Base-by-base conservation (phyloP, 2,113 vertebrate species). In the Phyllopteryx taeniolatus region DNA sequence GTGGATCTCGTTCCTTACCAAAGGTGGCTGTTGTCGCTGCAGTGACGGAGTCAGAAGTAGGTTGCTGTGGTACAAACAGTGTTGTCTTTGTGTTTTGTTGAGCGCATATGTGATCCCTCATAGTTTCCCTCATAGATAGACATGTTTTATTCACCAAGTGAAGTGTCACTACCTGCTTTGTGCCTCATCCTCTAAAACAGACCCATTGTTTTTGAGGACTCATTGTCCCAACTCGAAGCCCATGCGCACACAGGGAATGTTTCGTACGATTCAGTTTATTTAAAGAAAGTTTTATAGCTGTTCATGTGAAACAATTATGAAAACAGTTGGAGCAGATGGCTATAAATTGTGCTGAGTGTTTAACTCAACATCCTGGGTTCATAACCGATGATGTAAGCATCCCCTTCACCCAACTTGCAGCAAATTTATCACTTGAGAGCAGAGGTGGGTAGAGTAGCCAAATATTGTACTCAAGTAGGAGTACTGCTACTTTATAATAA, bases 381-480 rank as follows among this genome's bases (percentile, higher is more conserved):
- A 79, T 83, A 79, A 83, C 80, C 73, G 71, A 82, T 86, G 79
- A 87, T 71, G 86, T 87, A 83, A 85, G 2, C 67, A 68, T 9
- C 74, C n/a, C 54, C 64, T 79, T 81, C 77, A 74, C 33, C 14
- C 60, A 22, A 73, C 75, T 84, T 82, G 71, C 83, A 83, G 84
- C 54, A 87, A 85, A 83, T 85, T 79, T 82, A 85, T 62, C 67
- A 72, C 72, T 39, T 49, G 77, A 78, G 82, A 63, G 75, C 35
- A 39, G 35, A 39, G 35, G 35, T 39, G 6, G 35, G 35, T 39
- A 39, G 35, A 39, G 35, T 3, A 39, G 35, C 3, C 35, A 39
- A 39, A 39, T 39, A 5, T 39, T 39, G 35, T 1, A 39, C 35
- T 5, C 3, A 39, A 39, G 35, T 39, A 39, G 35, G 35, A 39